Base-by-base conservation (phyloP, 2,888 invertebrate genomes). In the Osmoderma eremita region DNA sequence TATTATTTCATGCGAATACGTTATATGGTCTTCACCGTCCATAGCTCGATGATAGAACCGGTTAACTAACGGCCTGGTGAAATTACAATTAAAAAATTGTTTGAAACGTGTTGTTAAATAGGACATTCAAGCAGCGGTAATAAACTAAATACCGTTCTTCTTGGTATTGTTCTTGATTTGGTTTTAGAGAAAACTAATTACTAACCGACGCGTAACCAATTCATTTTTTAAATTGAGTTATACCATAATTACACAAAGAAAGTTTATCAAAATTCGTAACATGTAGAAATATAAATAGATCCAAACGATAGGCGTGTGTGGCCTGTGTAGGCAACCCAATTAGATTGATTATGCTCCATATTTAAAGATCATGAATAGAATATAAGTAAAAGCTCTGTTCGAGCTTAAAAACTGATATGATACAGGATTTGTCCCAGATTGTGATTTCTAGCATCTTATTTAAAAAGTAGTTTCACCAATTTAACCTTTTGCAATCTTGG, bases 1-100 rank as follows among this genome's bases (percentile, higher is more conserved):
- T 48, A 69, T 17, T 15, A 54, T 50, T n/a, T 67, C 61, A 24
- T 64, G 39, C 0, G 69, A 69, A 45, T 64, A 54, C 45, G 63
- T 39, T 41, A 68, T 61, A 48, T 61, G 45, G 30, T 61, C 48
- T 30, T 61, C 58, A 6, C 41, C 39, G 45, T 61, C 58, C 58
- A 61, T 61, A 6, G 17, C 42, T 56, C 39, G n/a, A 30, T 42
- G 24, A 30, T 45, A 61, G 13, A 30, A 61, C 1, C 36, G 45
- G 1, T 4, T 17, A 20, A 24, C 30, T 36, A n/a, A n/a, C n/a
- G 48, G 45, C 45, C 58, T 45, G 5, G 18, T 6, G 30, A 45
- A 61, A 42, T 22, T 42, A 22, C 22, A 42, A 30, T 36, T 45
- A 61, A 61, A 42, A 17, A 61, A 17, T 61, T 22, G 41, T 17